Percentiles rank a stretch among this genome's conserved stretches.
Conservation (phyloP, 2,113 vertebrate genomes). For the Apteryx owenii region DNA sequence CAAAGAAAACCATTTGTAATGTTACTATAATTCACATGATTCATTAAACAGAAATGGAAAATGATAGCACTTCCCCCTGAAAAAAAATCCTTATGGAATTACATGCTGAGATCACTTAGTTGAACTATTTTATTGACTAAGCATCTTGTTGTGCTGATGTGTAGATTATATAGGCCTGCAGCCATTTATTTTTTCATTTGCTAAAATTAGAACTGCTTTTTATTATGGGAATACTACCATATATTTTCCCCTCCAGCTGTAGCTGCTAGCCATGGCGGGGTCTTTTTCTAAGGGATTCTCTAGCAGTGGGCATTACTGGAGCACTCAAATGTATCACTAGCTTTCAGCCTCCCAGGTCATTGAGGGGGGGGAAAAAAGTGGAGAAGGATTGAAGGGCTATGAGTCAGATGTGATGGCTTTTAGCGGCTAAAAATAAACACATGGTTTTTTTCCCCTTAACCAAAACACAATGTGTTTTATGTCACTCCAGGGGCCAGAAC, state of each 20-base stretch:
- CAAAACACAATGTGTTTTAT: not conserved
- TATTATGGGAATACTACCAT: not conserved
- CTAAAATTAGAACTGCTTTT: constrained; percentile 55
- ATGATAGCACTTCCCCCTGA: constrained; percentile 91
- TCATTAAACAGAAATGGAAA: constrained; percentile 99
- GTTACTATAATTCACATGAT: constrained; percentile 99
- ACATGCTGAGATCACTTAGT: constrained; percentile 89
- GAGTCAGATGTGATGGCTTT: not conserved
- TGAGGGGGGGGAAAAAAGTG: fast-evolving
- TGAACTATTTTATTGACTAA: constrained; percentile 91
- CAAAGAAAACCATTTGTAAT: constrained; percentile 98
- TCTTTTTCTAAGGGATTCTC: not conserved
- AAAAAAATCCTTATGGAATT: constrained; percentile 89
- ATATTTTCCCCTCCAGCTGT: not conserved
- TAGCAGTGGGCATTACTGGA: not conserved
- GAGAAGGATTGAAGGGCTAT: not conserved
- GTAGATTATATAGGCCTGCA: constrained; percentile 71
- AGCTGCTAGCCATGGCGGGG: not conserved
- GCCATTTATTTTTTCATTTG: constrained; percentile 56
- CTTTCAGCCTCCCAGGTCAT: not conserved
- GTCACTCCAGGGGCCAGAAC: not conserved
- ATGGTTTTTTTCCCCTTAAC: not conserved
- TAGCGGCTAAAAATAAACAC: not conserved
- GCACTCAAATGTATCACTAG: not conserved
- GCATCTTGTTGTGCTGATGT: constrained; percentile 88